Percentiles rank a stretch among this genome's conserved stretches.
phyloP scores from a whole-genome alignment of 2,113 vertebrate genomes.

The Sterna hirundo region DNA sequence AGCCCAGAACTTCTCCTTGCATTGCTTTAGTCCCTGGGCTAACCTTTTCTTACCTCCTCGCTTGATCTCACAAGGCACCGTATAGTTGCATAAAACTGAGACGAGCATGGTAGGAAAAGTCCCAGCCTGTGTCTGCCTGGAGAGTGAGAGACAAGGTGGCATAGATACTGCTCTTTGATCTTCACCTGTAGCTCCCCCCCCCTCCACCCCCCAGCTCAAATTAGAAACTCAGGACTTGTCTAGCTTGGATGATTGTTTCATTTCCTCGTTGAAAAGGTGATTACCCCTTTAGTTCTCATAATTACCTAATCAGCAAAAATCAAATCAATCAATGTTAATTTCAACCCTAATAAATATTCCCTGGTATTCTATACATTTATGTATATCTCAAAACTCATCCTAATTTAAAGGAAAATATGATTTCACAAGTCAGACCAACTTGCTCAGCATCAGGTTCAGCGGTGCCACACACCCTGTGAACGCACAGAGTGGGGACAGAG shows the following conservation, averaged over 20 bases:
- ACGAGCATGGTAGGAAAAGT: neutral
- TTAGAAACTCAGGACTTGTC: slow-evolving; percentile 56
- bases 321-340: slow-evolving; percentile 65
- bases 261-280: slow-evolving; percentile 56
- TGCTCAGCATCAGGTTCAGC: neutral
- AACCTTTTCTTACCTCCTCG: neutral
- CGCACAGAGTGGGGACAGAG: neutral
- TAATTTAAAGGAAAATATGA: slow-evolving; percentile 26
- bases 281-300: slow-evolving; percentile 64
- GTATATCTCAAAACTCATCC: slow-evolving; percentile 28
- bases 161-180: neutral
- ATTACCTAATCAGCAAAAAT: slow-evolving; percentile 71
- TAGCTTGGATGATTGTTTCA: slow-evolving; percentile 49
- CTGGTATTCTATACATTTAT: slow-evolving; percentile 54
- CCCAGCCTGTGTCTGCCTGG: neutral
- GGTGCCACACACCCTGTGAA: neutral
- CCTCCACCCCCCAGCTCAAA: neutral
- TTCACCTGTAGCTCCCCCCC: neutral
- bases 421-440: neutral
- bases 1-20: neutral
- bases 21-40: neutral
- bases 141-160: neutral
- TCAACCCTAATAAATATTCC: slow-evolving; percentile 67
- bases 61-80: neutral
- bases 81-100: neutral